Evolutionary conservation across 1,140 invertebrate genomes (phyloP), one percentile per base, ranked within the genome.

Genomic region (Schlechtendalia chinensis): DNA sequence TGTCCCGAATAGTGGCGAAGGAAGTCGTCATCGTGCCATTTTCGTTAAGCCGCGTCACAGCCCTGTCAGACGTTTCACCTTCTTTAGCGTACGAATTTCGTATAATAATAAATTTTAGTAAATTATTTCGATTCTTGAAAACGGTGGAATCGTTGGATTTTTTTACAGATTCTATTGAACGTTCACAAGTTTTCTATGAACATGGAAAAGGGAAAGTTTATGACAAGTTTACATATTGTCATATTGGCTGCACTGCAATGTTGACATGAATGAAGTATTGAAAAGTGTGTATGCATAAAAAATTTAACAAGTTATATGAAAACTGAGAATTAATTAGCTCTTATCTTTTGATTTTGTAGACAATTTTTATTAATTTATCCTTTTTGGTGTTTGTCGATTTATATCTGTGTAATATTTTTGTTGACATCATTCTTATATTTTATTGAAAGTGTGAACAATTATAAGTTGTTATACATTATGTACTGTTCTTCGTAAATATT

Each of bases 211-310:
- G 56, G 58, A 79, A 79, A 79, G 75, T 50, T 47, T 61, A 8
- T 59, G 53, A 79, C 39, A 63, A 61, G 56, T 63, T 47, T 47
- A 79, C 22, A 47, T 47, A 17, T 14, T 16, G 22, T 27, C 11
- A 79, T 12, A 59, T 79, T 79, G 75, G 75, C 75, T 63, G 47
- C 75, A 79, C 75, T 79, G 75, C 16, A 47, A 50, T 79, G 75
- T 79, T 79, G 75, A 79, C 75, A 79, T 79, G 75, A 79, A 79
- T 79, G 75, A 79, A 79, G 58, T 63, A 79, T 63, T 47, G 58
- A 61, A 77, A 77, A 79, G 39, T 79, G 75, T 79, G 75, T 79
- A 79, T 79, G 75, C 58, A 22, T 79, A 79, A 79, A 79, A 79
- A 79, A 79, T 59, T 77, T 59, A 77, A 75, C 54, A 59, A 77